phyloP scores from a whole-genome alignment of 1,140 invertebrate genomes.

The Cyclina sinensis region DNA sequence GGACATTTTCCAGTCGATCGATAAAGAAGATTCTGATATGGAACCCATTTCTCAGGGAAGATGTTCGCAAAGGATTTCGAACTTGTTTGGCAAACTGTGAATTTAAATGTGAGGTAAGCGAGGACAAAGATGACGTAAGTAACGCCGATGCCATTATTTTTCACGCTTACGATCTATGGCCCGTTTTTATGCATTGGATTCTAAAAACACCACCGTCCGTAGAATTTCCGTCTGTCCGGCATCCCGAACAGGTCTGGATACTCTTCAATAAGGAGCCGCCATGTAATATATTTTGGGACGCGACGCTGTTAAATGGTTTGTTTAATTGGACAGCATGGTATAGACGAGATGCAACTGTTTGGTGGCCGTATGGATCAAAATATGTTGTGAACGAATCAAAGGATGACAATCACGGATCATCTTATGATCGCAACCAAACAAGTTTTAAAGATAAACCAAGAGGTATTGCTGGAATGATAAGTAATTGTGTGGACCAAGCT shows the following conservation, averaged over 20 bases:
- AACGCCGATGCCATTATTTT: conserved; percentile 81
- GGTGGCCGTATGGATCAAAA: conserved; percentile 71
- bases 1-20: neutral
- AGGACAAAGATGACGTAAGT: conserved; percentile 67
- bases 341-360: conserved; percentile 76
- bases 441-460: conserved; percentile 61
- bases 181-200: conserved; percentile 27
- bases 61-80: neutral
- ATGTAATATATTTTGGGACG: conserved; percentile 68
- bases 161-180: conserved; percentile 71
- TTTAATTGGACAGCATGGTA: conserved; percentile 82
- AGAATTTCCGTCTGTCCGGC: conserved; percentile 67
- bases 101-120: conserved; percentile 69
- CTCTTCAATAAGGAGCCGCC: conserved; percentile 77
- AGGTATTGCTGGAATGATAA: conserved; percentile 89
- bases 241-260: conserved; percentile 77
- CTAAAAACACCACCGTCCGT: conserved; percentile 30
- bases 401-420: neutral
- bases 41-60: conserved; percentile 17
- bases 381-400: neutral
- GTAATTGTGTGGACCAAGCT: conserved; percentile 89
- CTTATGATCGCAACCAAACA: neutral
- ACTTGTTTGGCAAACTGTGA: conserved; percentile 17
- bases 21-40: conserved; percentile 44
- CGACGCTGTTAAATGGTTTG: conserved; percentile 49